A percentile compares a stretch with the other conserved stretches of the same genome.
Evolutionary conservation across 2,888 invertebrate genomes (phyloP).

Genomic region (Autographa pulchrina): DNA sequence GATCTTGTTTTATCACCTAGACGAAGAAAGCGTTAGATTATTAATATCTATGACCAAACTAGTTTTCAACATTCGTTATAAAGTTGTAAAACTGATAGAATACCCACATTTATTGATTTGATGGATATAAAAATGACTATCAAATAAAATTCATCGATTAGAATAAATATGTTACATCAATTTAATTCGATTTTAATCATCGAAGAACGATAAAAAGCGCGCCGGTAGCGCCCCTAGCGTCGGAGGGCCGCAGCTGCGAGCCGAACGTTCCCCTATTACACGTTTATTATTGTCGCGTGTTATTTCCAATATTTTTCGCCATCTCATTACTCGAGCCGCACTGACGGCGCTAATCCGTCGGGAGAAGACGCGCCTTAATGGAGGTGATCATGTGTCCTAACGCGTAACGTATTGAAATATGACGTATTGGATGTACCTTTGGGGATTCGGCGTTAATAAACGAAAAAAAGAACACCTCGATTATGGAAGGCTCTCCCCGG

Average conservation of each 20-base stretch:
- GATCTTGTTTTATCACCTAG: conserved; percentile 30
- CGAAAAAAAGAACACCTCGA: conserved; percentile 75
- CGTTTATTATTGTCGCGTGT: conserved; percentile 82
- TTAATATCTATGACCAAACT: conserved; percentile 39
- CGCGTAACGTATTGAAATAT: conserved; percentile 86
- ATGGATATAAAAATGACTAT: conserved; percentile 21
- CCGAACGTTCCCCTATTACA: conserved; percentile 70
- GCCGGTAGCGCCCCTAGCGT: conserved; percentile 76
- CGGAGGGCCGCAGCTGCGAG: conserved; percentile 74
- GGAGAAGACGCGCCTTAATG: conserved; percentile 85
- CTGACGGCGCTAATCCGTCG: conserved; percentile 85
- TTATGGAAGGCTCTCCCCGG: conserved; percentile 69
- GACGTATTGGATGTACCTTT: conserved; percentile 84
- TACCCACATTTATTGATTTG: conserved; percentile 29
- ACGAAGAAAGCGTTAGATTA: conserved; percentile 24
- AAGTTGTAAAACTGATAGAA: conserved; percentile 42
- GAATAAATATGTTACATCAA: conserved; percentile 40
- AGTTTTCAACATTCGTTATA: conserved; percentile 31
- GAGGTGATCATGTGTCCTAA: conserved; percentile 87
- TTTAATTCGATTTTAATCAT: conserved; percentile 63
- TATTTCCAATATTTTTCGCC: conserved; percentile 87
- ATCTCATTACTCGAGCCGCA: conserved; percentile 84
- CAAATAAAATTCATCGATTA: conserved; percentile 40
- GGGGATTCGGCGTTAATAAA: conserved; percentile 82
- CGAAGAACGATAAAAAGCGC: conserved; percentile 50